These are phyloP conservation scores for Antitype chi DNA, from an alignment of 2,888 invertebrate species.

Conservation along the genomic window DNA sequence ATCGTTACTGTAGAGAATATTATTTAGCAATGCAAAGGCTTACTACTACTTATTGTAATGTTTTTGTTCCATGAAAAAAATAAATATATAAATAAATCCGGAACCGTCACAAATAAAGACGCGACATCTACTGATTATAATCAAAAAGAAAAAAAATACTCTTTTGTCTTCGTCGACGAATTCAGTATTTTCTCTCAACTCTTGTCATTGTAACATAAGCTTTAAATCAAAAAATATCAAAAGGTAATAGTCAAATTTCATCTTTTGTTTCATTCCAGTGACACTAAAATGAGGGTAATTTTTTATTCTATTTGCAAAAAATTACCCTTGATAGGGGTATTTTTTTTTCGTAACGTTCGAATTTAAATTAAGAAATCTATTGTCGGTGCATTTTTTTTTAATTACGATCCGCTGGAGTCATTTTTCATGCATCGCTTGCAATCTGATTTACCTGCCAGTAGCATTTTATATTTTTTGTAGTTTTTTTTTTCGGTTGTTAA, in stretches of 20 bases:
- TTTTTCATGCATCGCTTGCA: conserved; percentile 90
- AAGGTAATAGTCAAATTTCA: conserved; percentile 86
- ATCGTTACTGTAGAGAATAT: background rate
- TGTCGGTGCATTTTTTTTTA: conserved; percentile 86
- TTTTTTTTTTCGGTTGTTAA: conserved; percentile 55
- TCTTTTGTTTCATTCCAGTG: conserved; percentile 86
- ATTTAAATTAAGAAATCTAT: conserved; percentile 85
- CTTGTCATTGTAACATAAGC: conserved; percentile 79
- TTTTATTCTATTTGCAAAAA: conserved; percentile 71
- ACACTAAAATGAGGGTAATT: conserved; percentile 76
- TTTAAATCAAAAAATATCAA: conserved; percentile 87
- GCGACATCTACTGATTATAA: conserved; percentile 75
- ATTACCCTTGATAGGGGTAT: conserved; percentile 59
- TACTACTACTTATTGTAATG: conserved; percentile 10
- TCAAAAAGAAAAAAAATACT: conserved; percentile 76
- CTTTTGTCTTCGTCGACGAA: conserved; percentile 73
- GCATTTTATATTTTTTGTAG: conserved; percentile 67
- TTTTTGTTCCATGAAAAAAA: conserved; percentile 40
- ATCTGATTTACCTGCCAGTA: conserved; percentile 88
- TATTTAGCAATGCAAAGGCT: conserved; percentile 3
- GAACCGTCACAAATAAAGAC: conserved; percentile 55
- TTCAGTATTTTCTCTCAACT: conserved; percentile 76
- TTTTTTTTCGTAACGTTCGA: conserved; percentile 81
- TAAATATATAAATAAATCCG: conserved; percentile 50
- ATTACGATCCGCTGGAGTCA: conserved; percentile 85